phyloP scores from a whole-genome alignment of 2,113 vertebrate species.

The Pluvianellus socialis region DNA sequence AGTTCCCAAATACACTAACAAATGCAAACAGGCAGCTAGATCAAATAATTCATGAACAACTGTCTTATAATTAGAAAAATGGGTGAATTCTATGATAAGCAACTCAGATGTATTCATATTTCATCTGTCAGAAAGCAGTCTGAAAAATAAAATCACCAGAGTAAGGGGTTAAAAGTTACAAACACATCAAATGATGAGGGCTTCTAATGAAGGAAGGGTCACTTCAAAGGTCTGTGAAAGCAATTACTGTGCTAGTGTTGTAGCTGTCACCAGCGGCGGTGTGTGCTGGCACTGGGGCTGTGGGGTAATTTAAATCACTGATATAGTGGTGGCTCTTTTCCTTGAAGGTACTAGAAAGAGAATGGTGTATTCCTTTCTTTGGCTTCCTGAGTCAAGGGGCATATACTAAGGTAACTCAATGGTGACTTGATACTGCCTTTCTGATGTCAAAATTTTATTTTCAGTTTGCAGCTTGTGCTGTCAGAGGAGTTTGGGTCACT shows the following conservation, averaged over 20 bases:
- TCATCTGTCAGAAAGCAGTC: background rate
- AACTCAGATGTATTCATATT: background rate
- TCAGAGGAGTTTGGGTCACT: background rate
- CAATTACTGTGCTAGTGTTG: background rate
- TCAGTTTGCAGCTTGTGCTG: background rate
- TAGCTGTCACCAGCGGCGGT: background rate
- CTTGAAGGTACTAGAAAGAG: background rate
- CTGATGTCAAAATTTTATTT: background rate
- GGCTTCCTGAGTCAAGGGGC: background rate
- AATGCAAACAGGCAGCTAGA: background rate
- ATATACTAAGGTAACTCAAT: fast-evolving
- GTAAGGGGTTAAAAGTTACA: background rate
- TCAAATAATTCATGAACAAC: background rate
- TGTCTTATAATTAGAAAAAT: background rate
- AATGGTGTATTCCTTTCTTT: background rate
- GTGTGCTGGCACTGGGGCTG: background rate
- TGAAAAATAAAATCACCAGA: background rate
- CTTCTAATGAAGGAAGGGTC: background rate
- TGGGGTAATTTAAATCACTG: background rate
- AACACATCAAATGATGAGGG: background rate
- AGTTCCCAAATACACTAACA: background rate
- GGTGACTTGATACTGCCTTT: background rate
- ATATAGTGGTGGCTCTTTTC: background rate
- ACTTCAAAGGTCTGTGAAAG: background rate
- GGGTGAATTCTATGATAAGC: background rate